Evolutionary conservation across 2,797 vertebrate genomes (phyloP).

Genomic region (Melanotaenia boesemani): DNA sequence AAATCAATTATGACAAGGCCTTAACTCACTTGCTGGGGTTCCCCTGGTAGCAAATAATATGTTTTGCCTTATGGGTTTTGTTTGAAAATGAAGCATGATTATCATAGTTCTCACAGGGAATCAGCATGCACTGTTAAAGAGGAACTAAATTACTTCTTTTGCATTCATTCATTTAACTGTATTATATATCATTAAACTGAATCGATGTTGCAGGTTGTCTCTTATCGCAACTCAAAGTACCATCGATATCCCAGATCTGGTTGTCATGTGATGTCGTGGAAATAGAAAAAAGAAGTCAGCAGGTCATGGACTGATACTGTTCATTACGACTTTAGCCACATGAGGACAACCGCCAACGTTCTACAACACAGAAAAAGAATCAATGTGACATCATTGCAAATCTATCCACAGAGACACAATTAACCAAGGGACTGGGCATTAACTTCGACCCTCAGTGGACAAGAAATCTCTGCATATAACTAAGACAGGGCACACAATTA

Average conservation of each 20-base stretch:
- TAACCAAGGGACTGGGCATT: constrained; percentile 49
- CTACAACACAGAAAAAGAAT: constrained; percentile 53
- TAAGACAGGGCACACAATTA: constrained; percentile 38
- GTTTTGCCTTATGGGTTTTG: constrained; percentile 48
- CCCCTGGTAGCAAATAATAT: constrained; percentile 50
- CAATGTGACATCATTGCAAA: constrained; percentile 62
- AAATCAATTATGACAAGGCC: constrained; percentile 61
- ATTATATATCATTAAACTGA: constrained; percentile 14
- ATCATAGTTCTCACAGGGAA: constrained; percentile 45
- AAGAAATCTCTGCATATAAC: constrained; percentile 41
- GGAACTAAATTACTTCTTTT: constrained; percentile 51
- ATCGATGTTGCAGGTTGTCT: constrained; percentile 25
- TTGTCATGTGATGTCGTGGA: constrained; percentile 16
- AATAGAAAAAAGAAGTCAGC: constrained; percentile 7
- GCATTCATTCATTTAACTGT: constrained; percentile 36
- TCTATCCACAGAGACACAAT: constrained; percentile 45
- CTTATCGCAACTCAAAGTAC: constrained; percentile 1
- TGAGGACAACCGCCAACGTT: constrained; percentile 41
- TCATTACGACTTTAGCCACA: constrained; percentile 53
- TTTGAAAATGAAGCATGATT: constrained; percentile 56
- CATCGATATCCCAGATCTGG: not conserved
- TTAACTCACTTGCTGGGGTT: constrained; percentile 55
- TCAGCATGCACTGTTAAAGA: constrained; percentile 47
- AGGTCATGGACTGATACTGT: constrained; percentile 54
- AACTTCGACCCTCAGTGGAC: constrained; percentile 62